These are phyloP conservation scores for Pentalonia nigronervosa DNA, from an alignment of 1,140 invertebrate genomes.

Conservation along the genomic window DNA sequence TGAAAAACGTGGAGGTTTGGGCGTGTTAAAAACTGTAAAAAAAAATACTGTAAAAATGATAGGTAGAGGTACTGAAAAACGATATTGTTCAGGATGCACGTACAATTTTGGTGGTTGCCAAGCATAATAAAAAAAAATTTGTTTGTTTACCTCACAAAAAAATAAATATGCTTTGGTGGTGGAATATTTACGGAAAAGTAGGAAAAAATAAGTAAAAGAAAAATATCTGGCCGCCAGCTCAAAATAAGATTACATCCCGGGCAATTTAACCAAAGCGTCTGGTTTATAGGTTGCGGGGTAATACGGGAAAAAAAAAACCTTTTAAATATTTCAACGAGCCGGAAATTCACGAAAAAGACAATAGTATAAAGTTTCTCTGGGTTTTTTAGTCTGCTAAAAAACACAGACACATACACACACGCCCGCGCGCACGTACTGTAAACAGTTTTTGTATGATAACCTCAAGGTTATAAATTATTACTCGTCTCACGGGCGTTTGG, in stretches of 20 bases:
- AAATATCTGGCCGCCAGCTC: not conserved
- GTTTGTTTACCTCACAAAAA: not conserved
- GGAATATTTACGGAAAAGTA: not conserved
- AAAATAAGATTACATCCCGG: slow-evolving; percentile 45
- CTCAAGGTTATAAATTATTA: not conserved
- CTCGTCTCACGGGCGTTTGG: not conserved
- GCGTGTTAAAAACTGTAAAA: not conserved
- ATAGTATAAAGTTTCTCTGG: slow-evolving; percentile 27
- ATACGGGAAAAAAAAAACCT: slow-evolving; percentile 10
- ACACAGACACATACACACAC: too few relatives aligned
- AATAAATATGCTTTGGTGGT: not conserved
- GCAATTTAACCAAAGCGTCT: slow-evolving; percentile 50
- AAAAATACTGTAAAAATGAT: not conserved
- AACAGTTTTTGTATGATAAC: not conserved
- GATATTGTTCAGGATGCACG: not conserved
- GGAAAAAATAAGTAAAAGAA: not conserved
- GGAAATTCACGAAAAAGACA: slow-evolving; percentile 31
- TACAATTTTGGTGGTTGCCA: not conserved
- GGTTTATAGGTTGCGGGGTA: not conserved
- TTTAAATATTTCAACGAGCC: slow-evolving; percentile 53
- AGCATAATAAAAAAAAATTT: slow-evolving; percentile 16
- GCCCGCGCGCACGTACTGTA: not conserved
- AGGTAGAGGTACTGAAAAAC: not conserved
- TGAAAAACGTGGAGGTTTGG: not conserved
- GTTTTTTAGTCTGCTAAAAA: not conserved